phyloP scores from a whole-genome alignment of 2,113 vertebrate species.

The Parus major region DNA sequence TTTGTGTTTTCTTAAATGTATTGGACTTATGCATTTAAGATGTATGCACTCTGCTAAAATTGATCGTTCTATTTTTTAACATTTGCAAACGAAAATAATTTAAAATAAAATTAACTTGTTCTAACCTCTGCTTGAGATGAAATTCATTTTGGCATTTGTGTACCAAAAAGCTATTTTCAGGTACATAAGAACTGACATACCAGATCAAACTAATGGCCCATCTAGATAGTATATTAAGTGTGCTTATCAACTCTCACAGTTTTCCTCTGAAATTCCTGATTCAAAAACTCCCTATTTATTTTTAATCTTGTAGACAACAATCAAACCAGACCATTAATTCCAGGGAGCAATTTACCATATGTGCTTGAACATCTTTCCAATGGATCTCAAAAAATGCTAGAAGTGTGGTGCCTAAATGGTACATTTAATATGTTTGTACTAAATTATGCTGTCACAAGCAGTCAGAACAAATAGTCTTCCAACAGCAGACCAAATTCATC shows the following conservation, averaged over 20 bases:
- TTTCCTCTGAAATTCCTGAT: slow-evolving; percentile 35
- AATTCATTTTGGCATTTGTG: not conserved
- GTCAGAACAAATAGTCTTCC: not conserved
- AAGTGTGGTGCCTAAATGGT: slow-evolving; percentile 10
- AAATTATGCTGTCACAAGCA: slow-evolving; percentile 26
- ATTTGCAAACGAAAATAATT: not conserved
- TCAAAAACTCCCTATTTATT: slow-evolving; percentile 44
- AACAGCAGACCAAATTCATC: not conserved
- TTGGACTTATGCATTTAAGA: not conserved
- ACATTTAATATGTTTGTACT: slow-evolving; percentile 24
- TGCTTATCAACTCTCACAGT: slow-evolving; percentile 42
- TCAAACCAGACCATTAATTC: slow-evolving; percentile 20
- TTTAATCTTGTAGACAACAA: slow-evolving; percentile 37
- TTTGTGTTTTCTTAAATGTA: not conserved
- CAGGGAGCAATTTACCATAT: slow-evolving; percentile 12
- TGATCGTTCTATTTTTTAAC: not conserved
- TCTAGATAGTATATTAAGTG: slow-evolving; percentile 24
- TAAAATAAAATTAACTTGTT: slow-evolving; percentile 40
- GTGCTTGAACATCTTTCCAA: not conserved
- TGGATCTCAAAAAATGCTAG: slow-evolving; percentile 16
- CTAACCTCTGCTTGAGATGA: not conserved
- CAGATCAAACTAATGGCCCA: slow-evolving; percentile 28
- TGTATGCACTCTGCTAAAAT: not conserved
- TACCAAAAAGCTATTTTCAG: slow-evolving; percentile 13
- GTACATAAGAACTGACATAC: not conserved